Percentiles rank a stretch among this genome's conserved stretches.
phyloP scores from a whole-genome alignment of 1,140 invertebrate genomes.

The Drosophila trapezifrons region DNA sequence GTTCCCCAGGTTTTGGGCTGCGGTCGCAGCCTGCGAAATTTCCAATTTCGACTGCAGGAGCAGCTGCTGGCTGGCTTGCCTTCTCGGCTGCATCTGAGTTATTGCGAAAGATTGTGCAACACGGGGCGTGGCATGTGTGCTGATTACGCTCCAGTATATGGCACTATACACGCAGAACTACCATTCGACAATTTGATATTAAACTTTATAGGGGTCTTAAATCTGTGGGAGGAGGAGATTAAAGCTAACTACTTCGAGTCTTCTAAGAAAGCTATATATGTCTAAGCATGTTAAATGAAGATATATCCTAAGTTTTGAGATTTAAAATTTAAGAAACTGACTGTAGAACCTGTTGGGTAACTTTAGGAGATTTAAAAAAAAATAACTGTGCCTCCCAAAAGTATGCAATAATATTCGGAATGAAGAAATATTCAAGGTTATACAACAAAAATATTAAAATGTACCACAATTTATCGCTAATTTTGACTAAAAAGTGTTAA shows the following conservation, averaged over 20 bases:
- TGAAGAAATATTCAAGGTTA: background rate
- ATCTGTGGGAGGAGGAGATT: background rate
- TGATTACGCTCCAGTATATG: conserved; percentile 17
- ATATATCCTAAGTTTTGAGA: background rate
- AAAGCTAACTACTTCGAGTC: background rate
- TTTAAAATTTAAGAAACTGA: background rate
- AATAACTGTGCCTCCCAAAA: background rate
- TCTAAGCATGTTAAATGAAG: background rate
- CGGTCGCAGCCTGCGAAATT: conserved; percentile 38
- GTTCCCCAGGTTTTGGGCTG: conserved; percentile 11
- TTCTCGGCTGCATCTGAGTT: conserved; percentile 45
- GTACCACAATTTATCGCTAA: too few species aligned
- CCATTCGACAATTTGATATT: background rate
- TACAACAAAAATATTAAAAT: too few species aligned
- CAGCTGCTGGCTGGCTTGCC: conserved; percentile 32
- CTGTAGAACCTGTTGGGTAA: background rate
- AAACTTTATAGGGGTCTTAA: background rate
- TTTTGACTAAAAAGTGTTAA: too few species aligned
- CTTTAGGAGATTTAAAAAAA: background rate
- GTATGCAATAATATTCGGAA: background rate
- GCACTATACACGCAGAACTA: conserved; percentile 1
- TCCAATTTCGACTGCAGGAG: conserved; percentile 59
- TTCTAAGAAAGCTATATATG: background rate
- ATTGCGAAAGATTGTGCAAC: conserved; percentile 71
- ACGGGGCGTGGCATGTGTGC: conserved; percentile 36